These are phyloP conservation scores for Emydura subglobosa DNA, from an alignment of 2,113 vertebrate species.

Conservation along the genomic window DNA sequence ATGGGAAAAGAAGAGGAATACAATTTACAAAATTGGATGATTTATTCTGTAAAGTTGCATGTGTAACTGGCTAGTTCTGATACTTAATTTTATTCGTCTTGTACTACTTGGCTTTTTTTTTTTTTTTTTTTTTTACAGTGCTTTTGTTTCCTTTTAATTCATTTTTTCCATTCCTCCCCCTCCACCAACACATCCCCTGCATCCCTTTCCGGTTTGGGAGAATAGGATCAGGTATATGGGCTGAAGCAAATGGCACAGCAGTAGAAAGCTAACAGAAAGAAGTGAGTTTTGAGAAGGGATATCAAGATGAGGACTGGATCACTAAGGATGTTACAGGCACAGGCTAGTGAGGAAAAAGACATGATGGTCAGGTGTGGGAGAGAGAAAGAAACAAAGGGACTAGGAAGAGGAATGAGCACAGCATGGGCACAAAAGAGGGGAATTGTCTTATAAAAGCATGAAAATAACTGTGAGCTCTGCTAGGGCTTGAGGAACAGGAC, in stretches of 20 bases:
- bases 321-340: background rate
- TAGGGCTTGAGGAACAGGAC: background rate
- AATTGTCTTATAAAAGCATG: background rate
- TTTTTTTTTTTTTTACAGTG: background rate
- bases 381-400: background rate
- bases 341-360: background rate
- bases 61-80: background rate
- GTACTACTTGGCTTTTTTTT: background rate
- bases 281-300: background rate
- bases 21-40: background rate
- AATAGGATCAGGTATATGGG: background rate
- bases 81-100: background rate
- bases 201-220: background rate
- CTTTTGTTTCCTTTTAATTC: background rate
- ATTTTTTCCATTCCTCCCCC: background rate
- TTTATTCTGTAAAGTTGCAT: background rate
- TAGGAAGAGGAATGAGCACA: background rate
- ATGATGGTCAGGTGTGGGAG: fast-evolving
- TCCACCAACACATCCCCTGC: background rate
- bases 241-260: background rate
- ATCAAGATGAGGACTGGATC: background rate
- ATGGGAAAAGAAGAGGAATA: background rate
- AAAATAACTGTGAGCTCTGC: background rate
- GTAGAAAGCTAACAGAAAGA: background rate
- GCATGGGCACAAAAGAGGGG: background rate